Evolutionary conservation across 2,113 vertebrate genomes (phyloP), one percentile per base, ranked within the genome.

Genomic region (Alectura lathami): DNA sequence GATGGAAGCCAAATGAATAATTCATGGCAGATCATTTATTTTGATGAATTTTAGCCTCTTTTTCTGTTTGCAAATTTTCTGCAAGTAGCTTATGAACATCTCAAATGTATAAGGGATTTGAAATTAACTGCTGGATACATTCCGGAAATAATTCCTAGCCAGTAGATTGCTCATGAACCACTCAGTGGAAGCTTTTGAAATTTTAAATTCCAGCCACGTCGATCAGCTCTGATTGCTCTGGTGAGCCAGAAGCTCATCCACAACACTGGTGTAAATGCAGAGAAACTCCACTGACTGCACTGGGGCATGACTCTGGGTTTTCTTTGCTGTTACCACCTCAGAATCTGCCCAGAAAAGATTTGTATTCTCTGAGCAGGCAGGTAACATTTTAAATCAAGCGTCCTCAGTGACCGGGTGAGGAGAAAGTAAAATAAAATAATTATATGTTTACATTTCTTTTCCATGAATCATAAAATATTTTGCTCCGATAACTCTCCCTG

Each of bases 21-120:
- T 97, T 96, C 94, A 97, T 96, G 76, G 56, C 3, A 57, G 91
- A 95, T 94, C 80, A 91, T 90, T 94, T 97, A 95, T 96, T 96
- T 95, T 95, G 87, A 96, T 93, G 88, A 96, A 93, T 96, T 97
- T 96, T 96, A 91, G 93, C 76, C 88, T 91, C 90, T 95, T 95
- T 94, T 93, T 91, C 95, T 95, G 94, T 96, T 96, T 95, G 93
- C 89, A 96, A 95, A 96, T 97, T 88, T 89, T 94, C 93, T 88
- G 84, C 96, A 94, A 96, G 94, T 86, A 93, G 91, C 93, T 96
- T 95, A 95, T 50, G 95, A 95, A 90, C 90, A 59, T 90, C 85
- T 93, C 79, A 90, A 88, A 97, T 21, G 36, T 93, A 95, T 78
- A 93, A 18, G 73, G 83, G 85, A 95, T 90, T 96, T 88, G 88